phyloP scores from a whole-genome alignment of 2,888 invertebrate genomes.

The Ectemnius lituratus region DNA sequence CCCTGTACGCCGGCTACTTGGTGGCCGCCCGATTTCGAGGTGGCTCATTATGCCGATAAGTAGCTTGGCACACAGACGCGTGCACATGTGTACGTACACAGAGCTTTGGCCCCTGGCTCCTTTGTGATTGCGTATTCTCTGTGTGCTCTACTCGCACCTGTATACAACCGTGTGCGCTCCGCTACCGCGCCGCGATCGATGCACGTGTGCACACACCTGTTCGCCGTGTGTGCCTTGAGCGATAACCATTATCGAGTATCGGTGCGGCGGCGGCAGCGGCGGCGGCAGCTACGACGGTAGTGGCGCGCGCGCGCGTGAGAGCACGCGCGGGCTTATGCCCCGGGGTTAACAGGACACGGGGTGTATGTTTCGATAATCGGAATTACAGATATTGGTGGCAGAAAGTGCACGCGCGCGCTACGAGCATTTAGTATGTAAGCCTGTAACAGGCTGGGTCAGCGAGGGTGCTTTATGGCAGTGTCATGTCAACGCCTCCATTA shows the following conservation, averaged over 20 bases:
- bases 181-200: conserved; percentile 20
- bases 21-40: conserved; percentile 36
- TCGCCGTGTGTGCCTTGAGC: conserved; percentile 13
- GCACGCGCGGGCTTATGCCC: neutral
- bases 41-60: conserved; percentile 46
- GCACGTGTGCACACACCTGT: conserved; percentile 24
- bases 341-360: neutral
- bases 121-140: conserved; percentile 34
- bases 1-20: conserved; percentile 36
- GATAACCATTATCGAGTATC: conserved; percentile 44
- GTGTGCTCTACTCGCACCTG: conserved; percentile 34
- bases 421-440: conserved; percentile 18
- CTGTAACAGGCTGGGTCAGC: conserved; percentile 22
- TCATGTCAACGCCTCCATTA: conserved; percentile 25
- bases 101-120: conserved; percentile 19
- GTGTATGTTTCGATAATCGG: conserved; percentile 42
- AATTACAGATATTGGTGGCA: conserved; percentile 41
- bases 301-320: neutral
- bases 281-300: neutral
- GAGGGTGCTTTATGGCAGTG: conserved; percentile 35
- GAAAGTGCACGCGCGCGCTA: no score
- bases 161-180: conserved; percentile 20
- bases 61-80: conserved; percentile 8
- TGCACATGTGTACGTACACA: conserved; percentile 3
- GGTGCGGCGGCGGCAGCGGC: conserved; percentile 9